A percentile compares a stretch with the other conserved stretches of the same genome.
phyloP scores from a whole-genome alignment of 35 echinoderm and acorn worm species.

The Apostichopus japonicus region DNA sequence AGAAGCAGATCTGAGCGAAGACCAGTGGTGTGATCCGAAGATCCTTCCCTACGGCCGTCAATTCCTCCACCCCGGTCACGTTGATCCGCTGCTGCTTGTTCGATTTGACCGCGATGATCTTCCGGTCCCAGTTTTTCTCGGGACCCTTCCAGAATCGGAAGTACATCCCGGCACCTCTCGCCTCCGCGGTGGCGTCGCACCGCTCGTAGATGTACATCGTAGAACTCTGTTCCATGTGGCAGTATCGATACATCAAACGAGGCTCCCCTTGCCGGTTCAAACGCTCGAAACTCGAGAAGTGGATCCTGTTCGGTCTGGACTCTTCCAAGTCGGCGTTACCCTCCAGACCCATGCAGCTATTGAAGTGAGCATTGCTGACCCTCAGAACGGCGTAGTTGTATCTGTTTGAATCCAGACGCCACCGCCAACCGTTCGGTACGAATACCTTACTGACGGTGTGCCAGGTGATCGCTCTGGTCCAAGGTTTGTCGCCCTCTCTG shows the following conservation, averaged over 20 bases:
- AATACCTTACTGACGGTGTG: constrained; percentile 44
- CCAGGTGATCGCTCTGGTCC: constrained; percentile 24
- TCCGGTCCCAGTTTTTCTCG: constrained; percentile 1
- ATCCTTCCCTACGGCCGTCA: neutral
- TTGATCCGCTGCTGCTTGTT: neutral
- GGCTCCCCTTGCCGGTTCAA: constrained; percentile 10
- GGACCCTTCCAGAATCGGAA: constrained; percentile 29
- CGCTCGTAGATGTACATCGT: constrained; percentile 44
- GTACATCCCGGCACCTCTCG: constrained; percentile 45
- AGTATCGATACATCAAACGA: constrained; percentile 48
- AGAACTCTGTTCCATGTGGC: constrained; percentile 35
- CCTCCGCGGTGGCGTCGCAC: constrained; percentile 43
- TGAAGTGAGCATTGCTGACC: constrained; percentile 25
- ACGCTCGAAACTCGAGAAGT: constrained; percentile 67
- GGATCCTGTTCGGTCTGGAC: constrained; percentile 47
- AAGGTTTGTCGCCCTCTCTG: neutral
- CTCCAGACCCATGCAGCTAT: constrained; percentile 66
- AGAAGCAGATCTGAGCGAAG: constrained; percentile 61
- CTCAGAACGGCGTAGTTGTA: constrained; percentile 70
- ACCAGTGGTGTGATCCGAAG: constrained; percentile 49
- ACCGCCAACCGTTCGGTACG: constrained; percentile 63
- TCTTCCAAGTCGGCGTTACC: constrained; percentile 3
- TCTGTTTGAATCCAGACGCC: constrained; percentile 1
- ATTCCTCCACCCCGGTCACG: neutral
- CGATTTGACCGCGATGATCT: constrained; percentile 43